Percentiles rank a stretch among this genome's conserved stretches.
phyloP scores from a whole-genome alignment of 1,140 invertebrate genomes.

The Platyscapa corneri region DNA sequence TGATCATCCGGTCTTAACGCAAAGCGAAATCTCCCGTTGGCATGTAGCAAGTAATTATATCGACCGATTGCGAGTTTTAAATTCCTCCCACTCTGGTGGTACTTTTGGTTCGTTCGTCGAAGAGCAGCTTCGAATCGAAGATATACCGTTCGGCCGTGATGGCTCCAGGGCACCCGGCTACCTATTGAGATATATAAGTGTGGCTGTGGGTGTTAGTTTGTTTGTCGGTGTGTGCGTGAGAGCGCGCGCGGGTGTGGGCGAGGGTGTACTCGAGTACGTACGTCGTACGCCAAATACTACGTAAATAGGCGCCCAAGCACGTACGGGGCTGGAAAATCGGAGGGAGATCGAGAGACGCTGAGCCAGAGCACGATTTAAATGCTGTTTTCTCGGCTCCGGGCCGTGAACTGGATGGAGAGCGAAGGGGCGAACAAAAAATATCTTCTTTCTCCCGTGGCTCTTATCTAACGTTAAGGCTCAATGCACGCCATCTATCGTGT shows the following conservation, averaged over 20 bases:
- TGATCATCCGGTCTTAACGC: constrained; percentile 57
- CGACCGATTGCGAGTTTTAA: constrained; percentile 26
- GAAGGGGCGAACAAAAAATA: background rate
- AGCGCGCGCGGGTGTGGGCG: too few species aligned
- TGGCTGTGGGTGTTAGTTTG: too few species aligned
- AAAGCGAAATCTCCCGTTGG: constrained; percentile 56
- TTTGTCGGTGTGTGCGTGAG: too few species aligned
- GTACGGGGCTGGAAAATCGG: constrained; percentile 26
- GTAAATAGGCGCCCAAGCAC: constrained; percentile 15
- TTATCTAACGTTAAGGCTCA: constrained; percentile 27
- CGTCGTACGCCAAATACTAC: background rate
- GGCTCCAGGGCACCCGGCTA: constrained; percentile 30
- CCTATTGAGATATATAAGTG: background rate
- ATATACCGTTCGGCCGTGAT: constrained; percentile 56
- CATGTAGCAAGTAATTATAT: constrained; percentile 64
- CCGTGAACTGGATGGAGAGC: background rate
- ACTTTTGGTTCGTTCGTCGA: background rate
- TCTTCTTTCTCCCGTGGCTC: background rate
- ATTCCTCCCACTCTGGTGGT: background rate
- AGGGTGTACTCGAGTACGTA: too few species aligned
- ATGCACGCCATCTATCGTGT: background rate
- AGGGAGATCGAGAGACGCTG: constrained; percentile 26
- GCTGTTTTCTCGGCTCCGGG: constrained; percentile 6
- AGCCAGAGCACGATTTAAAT: constrained; percentile 31
- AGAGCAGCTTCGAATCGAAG: background rate